Base-by-base conservation (phyloP, 2,797 vertebrate species). In the Catostomus latipinnis region DNA sequence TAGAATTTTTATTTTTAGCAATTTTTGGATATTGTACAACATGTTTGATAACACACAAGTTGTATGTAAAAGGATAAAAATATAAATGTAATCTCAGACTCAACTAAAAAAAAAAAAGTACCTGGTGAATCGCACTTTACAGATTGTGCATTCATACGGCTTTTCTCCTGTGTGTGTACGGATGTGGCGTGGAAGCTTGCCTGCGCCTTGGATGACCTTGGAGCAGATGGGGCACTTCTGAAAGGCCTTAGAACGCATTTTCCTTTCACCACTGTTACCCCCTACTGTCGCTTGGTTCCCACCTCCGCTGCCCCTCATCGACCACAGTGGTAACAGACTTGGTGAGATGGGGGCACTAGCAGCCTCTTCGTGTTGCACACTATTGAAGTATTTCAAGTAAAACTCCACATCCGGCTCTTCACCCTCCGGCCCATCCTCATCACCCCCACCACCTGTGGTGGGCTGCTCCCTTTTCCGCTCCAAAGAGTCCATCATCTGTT, bases 151-250 rank as follows among this genome's bases (percentile, higher is more conserved):
- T 91, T 98, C 98, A 1, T 99, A 99, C 82, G 98, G 98, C 88
- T 99, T 99, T 92, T 99, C 97, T 74, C 97, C 98, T 0, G 98
- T 99, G 94, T 99, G 98, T 34, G 97, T 99, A 90, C 98, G 96
- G 91, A 99, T 98, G 92, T 99, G 97, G 76, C 98, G 96, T 10
- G 98, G 98, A 90, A 99, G 95, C 90, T 99, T 99, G 89, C 98
- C 98, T 0, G 98, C 98, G n/a, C 98, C 98, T 92, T 99, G 98
- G 91, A 99, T 99, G 91, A 99, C 97, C 93, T 99, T 99, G 90
- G 96, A 96, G 5, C 98, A 99, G 91, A 99, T 99, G 91, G 98
- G 98, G 91, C 97, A 99, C 95, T 99, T 98, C 91, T 99, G 98
- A 92, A 98, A 99, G 92, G 98, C 97, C 95, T 99, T 99, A 13